phyloP scores from a whole-genome alignment of 2,888 invertebrate species.

The Dione juno region DNA sequence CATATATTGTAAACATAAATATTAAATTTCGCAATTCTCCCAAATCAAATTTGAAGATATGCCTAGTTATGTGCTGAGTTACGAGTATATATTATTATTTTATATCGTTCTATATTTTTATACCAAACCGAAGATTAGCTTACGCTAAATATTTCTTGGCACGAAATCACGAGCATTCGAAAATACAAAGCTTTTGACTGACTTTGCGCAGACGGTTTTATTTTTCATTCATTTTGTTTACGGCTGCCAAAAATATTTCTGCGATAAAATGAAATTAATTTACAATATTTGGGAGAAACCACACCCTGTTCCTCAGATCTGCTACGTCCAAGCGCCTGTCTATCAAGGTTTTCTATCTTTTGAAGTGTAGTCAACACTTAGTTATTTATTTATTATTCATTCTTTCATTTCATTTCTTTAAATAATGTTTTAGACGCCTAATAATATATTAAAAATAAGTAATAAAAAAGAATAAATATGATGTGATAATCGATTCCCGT shows the following conservation, averaged over 20 bases:
- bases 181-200: constrained; percentile 25
- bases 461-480: too few relatives aligned
- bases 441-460: too few relatives aligned
- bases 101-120: neutral
- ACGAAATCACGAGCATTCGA: constrained; percentile 28
- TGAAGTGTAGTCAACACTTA: neutral
- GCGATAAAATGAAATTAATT: constrained; percentile 6
- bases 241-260: constrained; percentile 17
- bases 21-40: too few relatives aligned
- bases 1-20: too few relatives aligned
- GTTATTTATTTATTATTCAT: neutral
- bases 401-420: too few relatives aligned
- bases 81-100: too few relatives aligned
- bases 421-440: too few relatives aligned
- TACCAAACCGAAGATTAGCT: constrained; percentile 15
- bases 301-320: constrained; percentile 6
- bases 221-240: constrained; percentile 22
- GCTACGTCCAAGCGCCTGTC: neutral
- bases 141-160: constrained; percentile 29
- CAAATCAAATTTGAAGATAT: too few relatives aligned
- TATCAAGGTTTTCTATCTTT: neutral
- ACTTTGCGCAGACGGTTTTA: constrained; percentile 18
- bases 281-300: neutral
- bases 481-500: too few relatives aligned
- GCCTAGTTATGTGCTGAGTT: too few relatives aligned